Base-by-base conservation (phyloP, 92 coral and sea anemone species). In the Paragorgia papillata region DNA sequence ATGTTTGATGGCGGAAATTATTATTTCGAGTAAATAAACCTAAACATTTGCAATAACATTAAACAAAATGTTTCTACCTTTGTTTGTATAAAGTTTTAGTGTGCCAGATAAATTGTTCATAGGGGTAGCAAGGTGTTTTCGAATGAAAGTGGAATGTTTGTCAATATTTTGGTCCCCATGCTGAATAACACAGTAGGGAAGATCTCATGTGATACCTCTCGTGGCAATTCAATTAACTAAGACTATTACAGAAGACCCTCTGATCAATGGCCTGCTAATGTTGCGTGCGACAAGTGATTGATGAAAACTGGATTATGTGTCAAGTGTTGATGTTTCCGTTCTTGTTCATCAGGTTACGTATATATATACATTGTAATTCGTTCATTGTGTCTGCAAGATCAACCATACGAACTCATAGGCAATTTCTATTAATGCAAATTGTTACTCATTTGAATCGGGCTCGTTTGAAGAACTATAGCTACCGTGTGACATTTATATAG, bases 211-310 rank as follows among this genome's bases (percentile, higher is more conserved):
- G 69, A 50, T 70, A 25, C 77, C 62, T 50, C 62, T 9, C 22
- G 63, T 50, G 77, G 77, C 62, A 70, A 15, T 70, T 70, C 77
- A 70, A 70, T 70, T 70, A 70, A 51, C 29, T 50, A 18, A 70
- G 57, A 50, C 62, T 51, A 68, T 68, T 70, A 50, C 62, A 20
- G 48, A 50, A 50, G 62, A 70, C 77, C 41, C 57, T 55, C 62
- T 50, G 77, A 70, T 49, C 26, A 70, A 70, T 50, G 53, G 22
- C 62, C n/a, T 44, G 77, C 77, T 70, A 69, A 69, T 50, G 27
- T 33, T 70, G 55, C n/a, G 29, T 31, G 62, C 33, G 77, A 50
- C 62, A 70, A 70, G 77, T 70, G 77, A 54, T 70, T 50, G 77
- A 70, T 51, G 77, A 49, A 70, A 70, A 70, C 61, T 53, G 62